Base-by-base conservation (phyloP, 2,113 vertebrate species). In the Proteles cristata region DNA sequence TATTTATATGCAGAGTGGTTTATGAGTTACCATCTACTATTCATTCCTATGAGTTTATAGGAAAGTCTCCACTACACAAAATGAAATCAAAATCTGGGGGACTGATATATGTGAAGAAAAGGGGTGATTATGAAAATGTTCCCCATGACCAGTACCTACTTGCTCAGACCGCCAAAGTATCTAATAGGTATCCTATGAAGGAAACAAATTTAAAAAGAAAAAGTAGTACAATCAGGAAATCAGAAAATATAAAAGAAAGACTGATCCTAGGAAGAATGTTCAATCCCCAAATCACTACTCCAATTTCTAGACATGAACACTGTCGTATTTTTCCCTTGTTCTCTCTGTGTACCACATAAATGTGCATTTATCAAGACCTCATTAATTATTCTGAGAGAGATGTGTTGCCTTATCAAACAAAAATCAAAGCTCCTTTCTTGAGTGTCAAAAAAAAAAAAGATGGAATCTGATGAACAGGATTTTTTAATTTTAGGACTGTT, bases 181-280 rank as follows among this genome's bases (percentile, higher is more conserved):
- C 68, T 83, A 76, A 23, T 2, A 90, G n/a, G 26, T 74, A 83
- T 21, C 25, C 25, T 39, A 50, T 7, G 25, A 68, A 68, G 26
- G 23, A 94, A 87, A 85, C 12, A 82, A 74, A 94, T 23, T 90
- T 80, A 87, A 92, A 90, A 93, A 76, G 43, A 85, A 31, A 83
- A 66, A 92, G 35, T 48, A 61, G 50, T 55, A 35, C 8, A 81
- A 25, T 11, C 26, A 88, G 43, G 39, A 96, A 91, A 16, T 79
- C 25, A 87, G 23, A 79, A 88, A 63, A 53, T 77, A 53, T 68
- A 81, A 91, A 21, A 43, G 19, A 80, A 91, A 81, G 65, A 91
- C 48, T 76, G 26, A 76, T 31, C 43, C 73, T 28, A 48, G 45
- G 39, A 76, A 17, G 43, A 76, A 45, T 48, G 26, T 48, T 76